Evolutionary conservation across 2,113 vertebrate species (phyloP).

Genomic region (Thomomys bottae): DNA sequence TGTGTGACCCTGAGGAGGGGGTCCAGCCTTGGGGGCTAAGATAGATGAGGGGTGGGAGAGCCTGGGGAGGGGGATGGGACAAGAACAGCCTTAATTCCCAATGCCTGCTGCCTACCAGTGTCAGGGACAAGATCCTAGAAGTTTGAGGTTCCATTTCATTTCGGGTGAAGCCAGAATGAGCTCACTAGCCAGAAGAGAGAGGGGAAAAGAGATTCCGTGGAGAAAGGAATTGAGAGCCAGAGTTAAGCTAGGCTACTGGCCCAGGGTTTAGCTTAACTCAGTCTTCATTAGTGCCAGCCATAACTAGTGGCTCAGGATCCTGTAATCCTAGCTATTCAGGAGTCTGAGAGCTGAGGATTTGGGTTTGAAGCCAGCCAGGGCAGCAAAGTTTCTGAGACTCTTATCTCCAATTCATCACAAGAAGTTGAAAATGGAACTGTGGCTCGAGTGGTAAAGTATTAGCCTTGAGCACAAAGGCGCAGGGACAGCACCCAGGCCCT

Average conservation of each 20-base stretch:
- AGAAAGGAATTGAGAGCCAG: background rate
- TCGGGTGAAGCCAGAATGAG: background rate
- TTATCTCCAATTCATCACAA: too few species aligned
- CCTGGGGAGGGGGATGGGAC: background rate
- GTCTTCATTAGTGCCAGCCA: background rate
- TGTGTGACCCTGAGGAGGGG: slow-evolving; percentile 2
- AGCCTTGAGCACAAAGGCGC: too few species aligned
- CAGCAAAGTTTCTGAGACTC: too few species aligned
- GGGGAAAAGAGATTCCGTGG: background rate
- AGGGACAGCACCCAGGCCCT: too few species aligned
- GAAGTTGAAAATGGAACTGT: too few species aligned
- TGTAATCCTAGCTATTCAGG: background rate
- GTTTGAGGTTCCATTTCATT: background rate
- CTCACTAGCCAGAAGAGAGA: background rate
- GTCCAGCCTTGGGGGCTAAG: background rate
- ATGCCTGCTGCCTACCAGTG: background rate
- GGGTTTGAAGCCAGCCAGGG: too few species aligned
- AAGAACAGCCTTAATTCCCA: slow-evolving; percentile 17
- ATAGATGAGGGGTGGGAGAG: background rate
- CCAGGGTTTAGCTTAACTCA: background rate
- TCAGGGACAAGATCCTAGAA: slow-evolving; percentile 9
- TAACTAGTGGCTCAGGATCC: background rate
- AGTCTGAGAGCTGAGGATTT: background rate
- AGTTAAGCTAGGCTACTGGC: background rate
- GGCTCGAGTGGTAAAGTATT: too few species aligned